Conservation (phyloP, 1,140 invertebrate genomes). For the Mylabris phalerata region DNA sequence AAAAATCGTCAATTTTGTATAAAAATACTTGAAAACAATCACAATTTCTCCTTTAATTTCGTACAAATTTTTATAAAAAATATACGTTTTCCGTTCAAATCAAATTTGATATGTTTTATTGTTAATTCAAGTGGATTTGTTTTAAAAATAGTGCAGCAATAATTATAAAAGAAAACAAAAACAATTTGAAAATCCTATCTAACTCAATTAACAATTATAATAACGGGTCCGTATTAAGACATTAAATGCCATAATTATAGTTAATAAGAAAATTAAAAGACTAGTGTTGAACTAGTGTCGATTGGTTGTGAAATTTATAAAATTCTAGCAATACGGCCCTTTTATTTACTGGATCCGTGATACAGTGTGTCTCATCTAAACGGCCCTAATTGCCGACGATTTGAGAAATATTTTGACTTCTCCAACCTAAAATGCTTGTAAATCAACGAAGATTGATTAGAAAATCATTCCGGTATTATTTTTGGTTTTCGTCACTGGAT, state of each 20-base stretch:
- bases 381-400: too few relatives aligned
- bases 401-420: too few relatives aligned
- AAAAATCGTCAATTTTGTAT: neutral
- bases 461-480: too few relatives aligned
- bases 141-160: neutral
- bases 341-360: neutral
- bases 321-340: constrained; percentile 1
- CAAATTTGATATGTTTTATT: constrained; percentile 25
- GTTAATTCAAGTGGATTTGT: constrained; percentile 19
- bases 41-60: neutral
- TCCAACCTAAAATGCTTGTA: too few relatives aligned
- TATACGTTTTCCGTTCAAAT: constrained; percentile 9
- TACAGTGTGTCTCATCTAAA: neutral
- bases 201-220: constrained; percentile 16
- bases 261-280: neutral
- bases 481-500: too few relatives aligned
- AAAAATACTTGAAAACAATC: constrained; percentile 2
- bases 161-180: neutral
- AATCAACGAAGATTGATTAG: too few relatives aligned
- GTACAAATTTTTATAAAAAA: neutral
- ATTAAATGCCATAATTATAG: too few relatives aligned
- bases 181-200: constrained; percentile 13
- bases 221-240: neutral
- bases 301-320: neutral
- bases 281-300: neutral